Evolutionary conservation across 2,797 vertebrate species (phyloP).

Genomic region (Sebastes oblongus): DNA sequence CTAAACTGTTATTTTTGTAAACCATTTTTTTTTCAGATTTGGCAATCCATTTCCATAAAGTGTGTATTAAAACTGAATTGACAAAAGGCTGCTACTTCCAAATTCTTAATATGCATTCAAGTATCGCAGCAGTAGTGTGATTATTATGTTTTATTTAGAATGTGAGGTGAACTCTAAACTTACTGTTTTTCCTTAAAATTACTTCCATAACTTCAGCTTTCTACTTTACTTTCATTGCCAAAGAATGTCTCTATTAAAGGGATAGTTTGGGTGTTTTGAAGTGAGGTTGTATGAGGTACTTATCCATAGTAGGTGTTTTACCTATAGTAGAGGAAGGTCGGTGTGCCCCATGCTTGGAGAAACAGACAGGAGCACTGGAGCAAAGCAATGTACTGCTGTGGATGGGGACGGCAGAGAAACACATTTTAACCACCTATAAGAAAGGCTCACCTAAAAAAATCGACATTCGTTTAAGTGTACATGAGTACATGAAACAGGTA

Average conservation of each 20-base stretch:
- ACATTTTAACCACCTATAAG: too few relatives aligned
- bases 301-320: too few relatives aligned
- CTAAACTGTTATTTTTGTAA: background rate
- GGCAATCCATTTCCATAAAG: background rate
- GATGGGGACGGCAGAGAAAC: too few relatives aligned
- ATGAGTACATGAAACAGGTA: too few relatives aligned
- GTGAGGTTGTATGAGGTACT: too few relatives aligned
- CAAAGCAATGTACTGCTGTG: too few relatives aligned
- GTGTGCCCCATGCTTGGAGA: too few relatives aligned
- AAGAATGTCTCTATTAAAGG: background rate
- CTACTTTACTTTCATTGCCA: background rate
- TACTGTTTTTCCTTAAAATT: background rate
- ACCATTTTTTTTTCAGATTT: background rate
- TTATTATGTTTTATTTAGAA: background rate
- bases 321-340: accelerated
- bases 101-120: background rate
- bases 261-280: too few relatives aligned
- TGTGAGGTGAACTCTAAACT: background rate
- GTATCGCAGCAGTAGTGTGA: background rate
- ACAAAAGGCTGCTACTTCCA: background rate
- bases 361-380: too few relatives aligned
- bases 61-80: background rate
- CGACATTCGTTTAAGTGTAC: too few relatives aligned
- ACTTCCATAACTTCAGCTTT: background rate
- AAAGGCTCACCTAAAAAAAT: too few relatives aligned